Base-by-base conservation (phyloP, 2,888 invertebrate species). In the Diogma glabrata region DNA sequence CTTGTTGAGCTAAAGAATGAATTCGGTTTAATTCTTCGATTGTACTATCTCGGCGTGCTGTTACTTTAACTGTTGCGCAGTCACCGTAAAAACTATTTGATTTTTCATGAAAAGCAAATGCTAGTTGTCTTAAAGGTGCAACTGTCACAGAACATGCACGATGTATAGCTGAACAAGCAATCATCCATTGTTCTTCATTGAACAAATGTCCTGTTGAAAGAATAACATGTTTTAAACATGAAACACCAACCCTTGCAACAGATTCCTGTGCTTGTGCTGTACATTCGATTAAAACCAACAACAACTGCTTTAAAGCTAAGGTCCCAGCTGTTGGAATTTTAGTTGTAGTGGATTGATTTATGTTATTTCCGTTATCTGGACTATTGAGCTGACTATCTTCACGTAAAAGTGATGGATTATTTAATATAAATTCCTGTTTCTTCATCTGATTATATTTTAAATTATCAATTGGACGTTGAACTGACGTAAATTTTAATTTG, bases 51-150 rank as follows among this genome's bases (percentile, higher is more conserved):
- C 86, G 79, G 46, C 93, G 75, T 0, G 93, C 92, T 2, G 94
- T 94, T 7, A 94, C 93, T 75, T 93, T 93, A 0, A 94, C 92
- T 53, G 90, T 90, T 9, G 87, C 88, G 57, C 85, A 73, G 67
- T 94, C 94, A 0, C 94, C 94, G 66, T 93, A 93, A 69, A 94
- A 95, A 64, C 92, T 93, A 61, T 91, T 88, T 0, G 94, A 94
- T 63, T 90, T 85, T 59, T 87, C 83, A 60, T 89, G 85, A 66
- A 94, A 96, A 30, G 91, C 91, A 61, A 87, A 81, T 52, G 90
- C 90, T 33, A 96, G 73, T 70, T 91, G 91, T 56, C 88, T 84
- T 51, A 95, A 67, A 28, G 91, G 89, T 57, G 87, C 85, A 50
- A 94, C 78, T 48, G 91, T 91, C n/a, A 88, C 81, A 26, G 83